Percentiles rank a stretch among this genome's conserved stretches.
These are phyloP conservation scores for Myrmophylax atrothorax DNA, from an alignment of 2,113 vertebrate genomes.

Conservation along the genomic window DNA sequence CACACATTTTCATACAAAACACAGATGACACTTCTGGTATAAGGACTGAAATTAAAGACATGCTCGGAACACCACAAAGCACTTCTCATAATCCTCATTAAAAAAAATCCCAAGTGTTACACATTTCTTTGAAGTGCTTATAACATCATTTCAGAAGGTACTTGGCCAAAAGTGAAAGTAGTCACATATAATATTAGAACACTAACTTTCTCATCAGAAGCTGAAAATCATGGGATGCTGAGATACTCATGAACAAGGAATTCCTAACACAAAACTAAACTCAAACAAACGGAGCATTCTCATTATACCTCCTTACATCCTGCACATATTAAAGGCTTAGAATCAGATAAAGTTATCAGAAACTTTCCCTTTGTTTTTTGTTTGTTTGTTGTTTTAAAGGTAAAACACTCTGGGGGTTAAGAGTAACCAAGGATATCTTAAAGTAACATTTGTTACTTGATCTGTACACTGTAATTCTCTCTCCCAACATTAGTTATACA, in stretches of 20 bases:
- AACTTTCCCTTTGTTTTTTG: background rate
- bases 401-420: background rate
- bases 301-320: background rate
- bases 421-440: background rate
- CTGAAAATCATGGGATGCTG: background rate
- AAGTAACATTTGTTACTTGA: background rate
- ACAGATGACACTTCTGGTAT: background rate
- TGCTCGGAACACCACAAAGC: background rate
- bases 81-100: background rate
- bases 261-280: background rate
- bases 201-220: background rate
- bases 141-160: background rate
- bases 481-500: background rate
- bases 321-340: background rate
- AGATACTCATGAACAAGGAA: background rate
- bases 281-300: background rate
- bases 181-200: background rate
- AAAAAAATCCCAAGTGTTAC: rapidly evolving
- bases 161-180: background rate
- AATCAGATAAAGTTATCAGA: background rate
- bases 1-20: background rate
- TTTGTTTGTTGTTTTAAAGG: background rate
- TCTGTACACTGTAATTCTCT: background rate
- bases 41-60: background rate
- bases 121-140: background rate